Percentiles rank a stretch among this genome's conserved stretches.
Evolutionary conservation across 1,140 invertebrate species (phyloP).

Genomic region (Bombyx mandarina): DNA sequence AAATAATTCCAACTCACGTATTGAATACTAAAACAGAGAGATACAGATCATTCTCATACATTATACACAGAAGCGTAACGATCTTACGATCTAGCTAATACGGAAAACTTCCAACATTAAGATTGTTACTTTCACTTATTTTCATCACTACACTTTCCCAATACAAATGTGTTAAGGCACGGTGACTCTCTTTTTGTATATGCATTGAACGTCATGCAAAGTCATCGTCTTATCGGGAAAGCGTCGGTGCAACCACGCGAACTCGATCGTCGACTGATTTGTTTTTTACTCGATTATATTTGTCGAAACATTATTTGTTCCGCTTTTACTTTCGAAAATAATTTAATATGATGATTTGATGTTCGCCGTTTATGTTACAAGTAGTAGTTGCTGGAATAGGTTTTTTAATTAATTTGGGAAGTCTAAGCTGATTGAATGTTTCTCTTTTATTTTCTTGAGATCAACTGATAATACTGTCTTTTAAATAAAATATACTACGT

Average conservation of each 20-base stretch:
- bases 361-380: no score
- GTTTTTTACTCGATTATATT: no score
- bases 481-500: no score
- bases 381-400: no score
- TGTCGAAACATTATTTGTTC: background rate
- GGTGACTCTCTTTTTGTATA: conserved; percentile 5
- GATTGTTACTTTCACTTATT: background rate
- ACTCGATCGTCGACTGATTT: conserved; percentile 1
- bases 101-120: background rate
- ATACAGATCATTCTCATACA: background rate
- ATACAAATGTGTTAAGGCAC: background rate
- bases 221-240: conserved; percentile 6
- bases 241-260: background rate
- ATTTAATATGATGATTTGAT: background rate
- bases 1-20: conserved; percentile 1
- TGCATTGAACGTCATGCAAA: conserved; percentile 6
- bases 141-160: conserved; percentile 9
- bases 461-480: no score
- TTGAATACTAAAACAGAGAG: background rate
- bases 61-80: conserved; percentile 2
- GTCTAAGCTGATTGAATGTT: no score
- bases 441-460: no score
- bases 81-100: background rate
- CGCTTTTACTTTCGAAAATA: background rate
- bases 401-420: no score